A percentile compares a stretch with the other conserved stretches of the same genome.
phyloP scores from a whole-genome alignment of 1,140 invertebrate genomes.

The Drosophila elegans region DNA sequence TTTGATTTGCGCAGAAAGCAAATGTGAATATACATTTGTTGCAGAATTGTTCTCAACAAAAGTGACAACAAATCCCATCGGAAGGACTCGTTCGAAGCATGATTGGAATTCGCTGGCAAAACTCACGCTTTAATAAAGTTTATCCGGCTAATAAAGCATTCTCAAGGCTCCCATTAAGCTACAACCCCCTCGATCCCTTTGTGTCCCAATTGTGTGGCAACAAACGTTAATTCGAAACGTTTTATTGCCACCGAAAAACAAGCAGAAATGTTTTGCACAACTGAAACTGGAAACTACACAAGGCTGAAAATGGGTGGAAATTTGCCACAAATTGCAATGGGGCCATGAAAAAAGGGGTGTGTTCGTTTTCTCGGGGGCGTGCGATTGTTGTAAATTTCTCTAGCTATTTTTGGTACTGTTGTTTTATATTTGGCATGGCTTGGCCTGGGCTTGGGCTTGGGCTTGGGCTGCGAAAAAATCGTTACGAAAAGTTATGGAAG shows the following conservation, averaged over 20 bases:
- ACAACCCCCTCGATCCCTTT: background rate
- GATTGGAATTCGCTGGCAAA: conserved; percentile 2
- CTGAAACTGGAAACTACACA: conserved; percentile 27
- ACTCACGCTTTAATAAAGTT: conserved; percentile 29
- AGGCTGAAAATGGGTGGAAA: conserved; percentile 1
- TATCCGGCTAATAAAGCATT: conserved; percentile 23
- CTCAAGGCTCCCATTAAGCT: conserved; percentile 42
- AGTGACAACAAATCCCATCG: conserved; percentile 2
- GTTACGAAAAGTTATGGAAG: conserved; percentile 36
- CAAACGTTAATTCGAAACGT: conserved; percentile 66
- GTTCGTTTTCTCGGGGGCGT: conserved; percentile 27
- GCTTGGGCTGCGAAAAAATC: conserved; percentile 23
- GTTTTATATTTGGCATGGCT: conserved; percentile 37
- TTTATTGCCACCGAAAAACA: conserved; percentile 47
- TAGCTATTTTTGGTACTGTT: conserved; percentile 39
- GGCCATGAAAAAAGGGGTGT: conserved; percentile 23
- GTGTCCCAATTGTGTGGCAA: conserved; percentile 38
- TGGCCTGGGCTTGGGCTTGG: too few species aligned
- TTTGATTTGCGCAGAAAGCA: background rate
- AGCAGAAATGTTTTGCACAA: conserved; percentile 16
- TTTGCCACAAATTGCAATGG: conserved; percentile 40
- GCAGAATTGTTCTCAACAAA: background rate
- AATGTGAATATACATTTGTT: background rate
- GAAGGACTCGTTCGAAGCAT: conserved; percentile 7
- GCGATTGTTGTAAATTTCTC: conserved; percentile 46